Evolutionary conservation across 2,888 invertebrate species (phyloP), one percentile per base, ranked within the genome.

Genomic region (Mythimna vitellina): DNA sequence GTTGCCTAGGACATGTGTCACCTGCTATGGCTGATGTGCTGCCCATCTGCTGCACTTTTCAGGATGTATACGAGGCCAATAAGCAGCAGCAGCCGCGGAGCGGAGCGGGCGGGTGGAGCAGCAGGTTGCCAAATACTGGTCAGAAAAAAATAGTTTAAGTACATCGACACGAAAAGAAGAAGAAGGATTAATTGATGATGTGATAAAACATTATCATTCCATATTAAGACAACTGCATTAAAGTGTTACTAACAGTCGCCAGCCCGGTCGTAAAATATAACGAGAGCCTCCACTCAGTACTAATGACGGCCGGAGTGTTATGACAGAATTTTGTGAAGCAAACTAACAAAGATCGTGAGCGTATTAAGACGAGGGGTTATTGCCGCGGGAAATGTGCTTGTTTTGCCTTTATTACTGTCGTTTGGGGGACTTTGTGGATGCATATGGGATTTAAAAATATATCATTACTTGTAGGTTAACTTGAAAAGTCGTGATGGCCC

Each of bases 241-340:
- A 90, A 89, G 83, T 83, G 81, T 79, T 90, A 91, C 88, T 90
- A 88, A 87, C 85, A 86, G 86, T 83, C 70, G 81, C 83, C 84
- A 82, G 83, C 79, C 82, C 87, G 87, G 87, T 87, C 89, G 89
- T 93, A 91, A 93, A 93, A 92, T 92, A 92, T 92, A 91, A 93
- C 88, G 91, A 88, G 87, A 83, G 73, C 75, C 78, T 84, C 86
- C 83, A 89, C 90, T 89, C 86, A 85, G 78, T 56, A 70, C 72
- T 89, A 88, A 90, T 84, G 86, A 83, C 81, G 76, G 84, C 81
- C 76, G 63, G 82, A 87, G 71, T 85, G 82, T 81, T 85, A 84
- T 85, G 81, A 71, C 72, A 68, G 76, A 77, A 64, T 85, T 83
- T 84, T 81, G 76, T 78, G 76, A 80, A 82, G 73, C 79, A 82